Evolutionary conservation across 2,797 vertebrate species (phyloP), one percentile per base, ranked within the genome.

Genomic region (Gambelia wislizenii): DNA sequence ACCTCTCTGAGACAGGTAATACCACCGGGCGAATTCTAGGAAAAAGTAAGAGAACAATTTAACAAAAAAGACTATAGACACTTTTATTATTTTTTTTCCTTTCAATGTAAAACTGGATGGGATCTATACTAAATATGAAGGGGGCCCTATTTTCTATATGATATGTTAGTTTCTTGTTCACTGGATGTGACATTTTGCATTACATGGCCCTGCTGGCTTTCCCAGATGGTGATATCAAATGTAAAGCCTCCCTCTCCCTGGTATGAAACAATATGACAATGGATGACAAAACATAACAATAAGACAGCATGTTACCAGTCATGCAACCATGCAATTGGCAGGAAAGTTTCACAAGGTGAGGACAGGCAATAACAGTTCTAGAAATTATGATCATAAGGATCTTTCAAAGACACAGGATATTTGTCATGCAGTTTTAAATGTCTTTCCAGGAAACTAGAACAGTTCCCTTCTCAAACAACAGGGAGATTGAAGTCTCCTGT

Each of bases 1-100:
- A 96, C 96, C 96, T 97, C 96, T 96, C 96, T 96, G 96, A 95
- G 93, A 96, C 96, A 96, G 56, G 79, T 96, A 97, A 97, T 95
- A 97, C 96, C 96, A 97, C 83, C 84, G 91, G 91, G 96, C 93
- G 89, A 96, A 93, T 95, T 97, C 96, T 96, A 97, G 96, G 95
- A 96, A 94, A 95, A 93, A 96, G 96, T 95, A 87, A 93, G 90
- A 92, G 90, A 91, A 93, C 87, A 87, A 90, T 85, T 87, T 89
- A 89, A 92, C 91, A n/a, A 86, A 91, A 94, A 89, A 79, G 90
- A 83, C 84, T 84, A 56, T 56, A 86, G 47, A 92, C 54, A 93
- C 27, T 56, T 92, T 90, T 67, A 61, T 61, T 77, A 27, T 59
- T 49, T 13, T 59, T 49, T 13, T 33, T 3, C 70, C 67, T 82